Base-by-base conservation (phyloP, 1,140 invertebrate species). In the Zaprionus africanus region DNA sequence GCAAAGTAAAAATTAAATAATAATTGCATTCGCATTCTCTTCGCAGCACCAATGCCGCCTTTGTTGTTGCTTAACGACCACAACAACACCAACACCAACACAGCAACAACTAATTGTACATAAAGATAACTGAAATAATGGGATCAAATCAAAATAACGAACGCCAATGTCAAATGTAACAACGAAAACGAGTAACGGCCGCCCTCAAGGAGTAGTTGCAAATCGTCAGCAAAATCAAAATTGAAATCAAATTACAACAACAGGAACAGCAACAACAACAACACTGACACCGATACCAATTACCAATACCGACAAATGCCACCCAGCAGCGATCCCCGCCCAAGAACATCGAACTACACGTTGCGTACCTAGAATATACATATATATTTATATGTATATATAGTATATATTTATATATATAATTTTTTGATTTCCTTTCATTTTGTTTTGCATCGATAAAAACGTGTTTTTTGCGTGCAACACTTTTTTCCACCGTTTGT, bases 391-490 rank as follows among this genome's bases (percentile, higher is more conserved):
- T 53, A 63, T 53, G 51, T 26, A 12, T 22, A 59, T 51, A 24
- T 57, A 72, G 28, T 34, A 34, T 34, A 34, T 46, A 34, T 24
- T 53, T 72, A 67, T n/a, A 38, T 34, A 58, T 73, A 67, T n/a
- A 38, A 56, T 74, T 70, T 84, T 82, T 79, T 83, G 51, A 26
- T 79, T 79, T 83, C 15, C 31, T 82, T 81, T 69, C 41, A 46
- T 81, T 83, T 77, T 57, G 73, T 71, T 76, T 76, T 71, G 67
- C 60, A 70, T 69, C 68, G 60, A 43, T 72, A 60, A 70, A 69
- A 85, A 58, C 82, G 82, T 84, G 19, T 81, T 74, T 70, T 69
- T 85, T 86, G 82, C 82, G 75, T 84, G 82, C 82, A 85, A 76
- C 34, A 77, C 75, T 70, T 78, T 85, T 84, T 85, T 73, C 65